phyloP scores from a whole-genome alignment of 2,888 invertebrate genomes.

The Rotaria socialis region DNA sequence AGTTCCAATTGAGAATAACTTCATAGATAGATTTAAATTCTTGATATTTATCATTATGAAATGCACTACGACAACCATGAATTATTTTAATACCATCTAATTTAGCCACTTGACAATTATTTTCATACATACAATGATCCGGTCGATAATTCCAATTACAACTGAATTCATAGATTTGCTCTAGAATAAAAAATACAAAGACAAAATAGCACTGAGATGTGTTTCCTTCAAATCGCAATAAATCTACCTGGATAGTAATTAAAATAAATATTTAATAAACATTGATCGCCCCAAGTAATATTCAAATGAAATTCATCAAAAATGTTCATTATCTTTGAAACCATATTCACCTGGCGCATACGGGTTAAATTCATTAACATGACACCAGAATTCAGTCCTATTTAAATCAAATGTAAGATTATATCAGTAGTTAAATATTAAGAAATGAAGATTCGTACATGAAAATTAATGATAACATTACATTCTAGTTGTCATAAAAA shows the following conservation, averaged over 20 bases:
- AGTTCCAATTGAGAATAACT: constrained; percentile 55
- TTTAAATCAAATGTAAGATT: constrained; percentile 34
- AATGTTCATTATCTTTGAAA: constrained; percentile 75
- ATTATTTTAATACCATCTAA: constrained; percentile 73
- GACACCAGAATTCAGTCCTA: constrained; percentile 89
- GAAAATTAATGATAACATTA: too few relatives aligned
- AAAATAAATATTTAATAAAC: constrained; percentile 84
- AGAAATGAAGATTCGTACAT: too few relatives aligned
- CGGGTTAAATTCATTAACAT: constrained; percentile 93
- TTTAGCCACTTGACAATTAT: constrained; percentile 73
- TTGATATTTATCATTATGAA: constrained; percentile 79
- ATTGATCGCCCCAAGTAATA: constrained; percentile 96
- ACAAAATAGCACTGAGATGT: too few relatives aligned
- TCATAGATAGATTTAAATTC: constrained; percentile 72
- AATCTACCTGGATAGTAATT: constrained; percentile 71
- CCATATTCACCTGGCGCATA: constrained; percentile 81
- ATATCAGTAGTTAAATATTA: too few relatives aligned
- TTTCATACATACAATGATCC: constrained; percentile 92
- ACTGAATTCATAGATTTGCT: constrained; percentile 72
- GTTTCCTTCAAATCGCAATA: constrained; percentile 50
- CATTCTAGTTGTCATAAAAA: too few relatives aligned
- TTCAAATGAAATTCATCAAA: constrained; percentile 75
- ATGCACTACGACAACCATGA: constrained; percentile 81
- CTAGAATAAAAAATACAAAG: constrained; percentile 55
- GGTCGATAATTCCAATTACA: constrained; percentile 87